These are phyloP conservation scores for Pristionchus maxplancki DNA, from an alignment of 2,888 invertebrate species.

Conservation along the genomic window DNA sequence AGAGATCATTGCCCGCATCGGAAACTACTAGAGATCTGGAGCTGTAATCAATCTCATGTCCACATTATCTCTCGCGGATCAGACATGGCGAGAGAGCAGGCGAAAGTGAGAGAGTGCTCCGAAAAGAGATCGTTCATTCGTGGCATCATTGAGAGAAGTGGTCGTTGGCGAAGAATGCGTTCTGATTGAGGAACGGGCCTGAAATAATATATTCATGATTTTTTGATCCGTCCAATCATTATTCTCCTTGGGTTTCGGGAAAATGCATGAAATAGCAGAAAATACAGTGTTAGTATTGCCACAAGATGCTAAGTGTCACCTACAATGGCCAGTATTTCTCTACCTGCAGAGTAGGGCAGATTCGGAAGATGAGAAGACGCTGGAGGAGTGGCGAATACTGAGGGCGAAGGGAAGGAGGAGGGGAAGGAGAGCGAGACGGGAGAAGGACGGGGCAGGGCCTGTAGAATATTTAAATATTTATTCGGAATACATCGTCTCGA, in stretches of 20 bases:
- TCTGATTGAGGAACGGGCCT: background rate
- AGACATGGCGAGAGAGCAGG: background rate
- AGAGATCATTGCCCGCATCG: background rate
- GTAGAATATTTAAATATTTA: background rate
- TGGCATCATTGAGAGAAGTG: background rate
- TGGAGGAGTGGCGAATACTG: conserved; percentile 15
- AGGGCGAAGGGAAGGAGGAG: conserved; percentile 19
- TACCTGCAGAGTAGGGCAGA: conserved; percentile 22
- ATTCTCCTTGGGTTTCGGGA: too few relatives aligned
- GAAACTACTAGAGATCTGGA: background rate
- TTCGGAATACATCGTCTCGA: too few relatives aligned
- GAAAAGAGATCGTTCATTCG: background rate
- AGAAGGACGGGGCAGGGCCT: conserved; percentile 20
- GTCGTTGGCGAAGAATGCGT: background rate
- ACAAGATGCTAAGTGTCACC: too few relatives aligned
- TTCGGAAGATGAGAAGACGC: background rate
- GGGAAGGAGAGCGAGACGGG: conserved; percentile 39
- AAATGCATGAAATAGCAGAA: too few relatives aligned
- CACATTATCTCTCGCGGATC: too few relatives aligned
- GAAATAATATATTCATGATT: background rate
- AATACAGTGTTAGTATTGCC: too few relatives aligned
- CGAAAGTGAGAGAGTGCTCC: background rate
- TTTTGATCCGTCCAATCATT: background rate
- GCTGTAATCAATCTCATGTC: too few relatives aligned
- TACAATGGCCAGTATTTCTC: too few relatives aligned